Base-by-base conservation (phyloP, 2,797 vertebrate species). In the Coilia nasus region DNA sequence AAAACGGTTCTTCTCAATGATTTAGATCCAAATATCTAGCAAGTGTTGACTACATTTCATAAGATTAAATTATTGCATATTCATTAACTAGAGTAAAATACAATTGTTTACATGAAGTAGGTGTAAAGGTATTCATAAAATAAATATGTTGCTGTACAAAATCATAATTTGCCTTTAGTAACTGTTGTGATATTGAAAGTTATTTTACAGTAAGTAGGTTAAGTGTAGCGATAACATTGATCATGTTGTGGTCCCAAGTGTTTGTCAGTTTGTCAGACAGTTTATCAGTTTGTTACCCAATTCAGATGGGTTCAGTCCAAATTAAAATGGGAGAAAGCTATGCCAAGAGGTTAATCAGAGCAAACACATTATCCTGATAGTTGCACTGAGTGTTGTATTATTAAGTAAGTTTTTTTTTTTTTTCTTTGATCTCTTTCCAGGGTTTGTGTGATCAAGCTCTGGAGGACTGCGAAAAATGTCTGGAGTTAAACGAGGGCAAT, bases 391-490 rank as follows among this genome's bases (percentile, higher is more conserved):
- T n/a, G n/a, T 54, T 54, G 47, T 44, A 12, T 62, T 86, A 71
- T 83, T 57, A 19, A 56, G 31, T 67, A n/a, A 41, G 25, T 81
- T 46, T 86, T 64, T 19, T 78, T 81, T 46, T 86, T 64, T 19
- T 78, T 44, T 0, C 67, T 44, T 10, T 78, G 35, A 78, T 41
- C 35, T 44, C 15, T 41, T 86, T 15, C 2, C 23, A 99, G 98
- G 96, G 97, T 15, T 94, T 97, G 82, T 95, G 96, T 82, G 96
- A 98, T 88, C 95, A 97, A 91, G 97, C 97, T 81, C 87, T 99
- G 75, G 97, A 96, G 92, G 97, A 98, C 91, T 99, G 98, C 92
- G 97, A 97, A 90, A 94, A 96, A 87, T 97, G 96, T 83, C 96
- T 99, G 90, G 93, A 92, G 35, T 81, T 98, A 87, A 99, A 99